Conservation (phyloP, 1,140 invertebrate species). For the Nasonia longicornis region DNA sequence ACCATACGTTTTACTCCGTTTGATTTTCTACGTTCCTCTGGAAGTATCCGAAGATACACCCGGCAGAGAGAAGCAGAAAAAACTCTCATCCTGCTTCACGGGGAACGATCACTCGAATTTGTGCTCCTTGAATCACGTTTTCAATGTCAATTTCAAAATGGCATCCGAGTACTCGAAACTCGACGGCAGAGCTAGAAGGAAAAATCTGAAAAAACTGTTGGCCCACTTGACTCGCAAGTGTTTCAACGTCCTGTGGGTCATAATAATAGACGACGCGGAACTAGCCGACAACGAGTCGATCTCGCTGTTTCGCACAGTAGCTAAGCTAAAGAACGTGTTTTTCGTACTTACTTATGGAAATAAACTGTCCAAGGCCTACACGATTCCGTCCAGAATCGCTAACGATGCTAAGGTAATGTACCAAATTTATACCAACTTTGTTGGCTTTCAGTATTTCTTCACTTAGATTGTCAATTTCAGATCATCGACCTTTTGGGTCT, state of each 20-base stretch:
- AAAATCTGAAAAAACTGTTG: constrained; percentile 62
- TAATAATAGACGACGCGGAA: constrained; percentile 71
- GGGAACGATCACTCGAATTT: constrained; percentile 58
- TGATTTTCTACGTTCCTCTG: constrained; percentile 66
- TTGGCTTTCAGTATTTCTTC: neutral
- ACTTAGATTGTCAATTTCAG: constrained; percentile 44
- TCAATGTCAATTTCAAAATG: constrained; percentile 68
- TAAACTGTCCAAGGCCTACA: constrained; percentile 49
- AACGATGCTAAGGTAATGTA: constrained; percentile 54
- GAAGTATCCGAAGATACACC: constrained; percentile 59
- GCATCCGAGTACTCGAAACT: constrained; percentile 44
- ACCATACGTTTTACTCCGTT: constrained; percentile 63
- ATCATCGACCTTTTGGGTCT: constrained; percentile 59
- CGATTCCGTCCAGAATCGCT: constrained; percentile 49
- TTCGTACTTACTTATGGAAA: constrained; percentile 59
- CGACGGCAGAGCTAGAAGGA: constrained; percentile 49
- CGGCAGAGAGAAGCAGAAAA: constrained; percentile 63
- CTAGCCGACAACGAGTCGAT: constrained; percentile 71
- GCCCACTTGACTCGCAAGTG: constrained; percentile 54
- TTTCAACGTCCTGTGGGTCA: constrained; percentile 67
- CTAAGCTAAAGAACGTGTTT: constrained; percentile 55
- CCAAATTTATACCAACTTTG: neutral
- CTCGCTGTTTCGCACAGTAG: constrained; percentile 64
- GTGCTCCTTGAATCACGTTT: constrained; percentile 69
- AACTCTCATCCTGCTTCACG: constrained; percentile 60